phyloP scores from a whole-genome alignment of 2,113 vertebrate genomes.

The Cyprinus carpio region DNA sequence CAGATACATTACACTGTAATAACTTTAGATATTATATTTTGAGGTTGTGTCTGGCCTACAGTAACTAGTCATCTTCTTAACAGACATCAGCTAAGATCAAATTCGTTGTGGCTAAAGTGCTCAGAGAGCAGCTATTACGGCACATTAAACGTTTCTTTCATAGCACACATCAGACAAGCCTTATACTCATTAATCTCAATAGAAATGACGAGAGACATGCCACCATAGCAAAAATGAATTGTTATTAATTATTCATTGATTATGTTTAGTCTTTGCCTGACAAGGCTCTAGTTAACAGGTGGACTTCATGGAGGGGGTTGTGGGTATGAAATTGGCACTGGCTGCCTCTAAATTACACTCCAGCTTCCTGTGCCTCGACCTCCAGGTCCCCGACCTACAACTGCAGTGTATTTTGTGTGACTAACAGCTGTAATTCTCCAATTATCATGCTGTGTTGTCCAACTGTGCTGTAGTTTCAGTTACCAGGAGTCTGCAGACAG shows the following conservation, averaged over 20 bases:
- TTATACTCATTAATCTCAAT: slow-evolving; percentile 62
- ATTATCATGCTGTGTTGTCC: slow-evolving; percentile 78
- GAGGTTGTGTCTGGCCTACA: too few relatives aligned
- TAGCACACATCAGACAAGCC: slow-evolving; percentile 3
- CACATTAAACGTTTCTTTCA: slow-evolving; percentile 3
- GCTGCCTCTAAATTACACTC: slow-evolving; percentile 78
- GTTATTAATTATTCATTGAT: slow-evolving; percentile 62
- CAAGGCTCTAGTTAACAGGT: slow-evolving; percentile 68
- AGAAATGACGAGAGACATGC: slow-evolving; percentile 35
- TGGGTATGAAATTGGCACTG: slow-evolving; percentile 64
- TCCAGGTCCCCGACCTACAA: slow-evolving; percentile 73
- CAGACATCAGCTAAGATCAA: neutral
- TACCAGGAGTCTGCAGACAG: slow-evolving; percentile 67
- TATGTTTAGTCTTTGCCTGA: slow-evolving; percentile 67
- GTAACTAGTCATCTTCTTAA: neutral
- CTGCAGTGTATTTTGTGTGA: slow-evolving; percentile 80
- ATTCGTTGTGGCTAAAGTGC: neutral
- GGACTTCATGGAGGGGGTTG: slow-evolving; percentile 55
- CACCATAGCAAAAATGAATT: slow-evolving; percentile 48
- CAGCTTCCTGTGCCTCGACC: slow-evolving; percentile 77
- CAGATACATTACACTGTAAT: too few relatives aligned
- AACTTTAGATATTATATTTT: neutral
- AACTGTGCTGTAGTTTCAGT: slow-evolving; percentile 75
- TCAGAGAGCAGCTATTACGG: neutral
- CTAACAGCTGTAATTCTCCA: slow-evolving; percentile 84